phyloP scores from a whole-genome alignment of 2,797 vertebrate genomes.

The Staurois parvus region DNA sequence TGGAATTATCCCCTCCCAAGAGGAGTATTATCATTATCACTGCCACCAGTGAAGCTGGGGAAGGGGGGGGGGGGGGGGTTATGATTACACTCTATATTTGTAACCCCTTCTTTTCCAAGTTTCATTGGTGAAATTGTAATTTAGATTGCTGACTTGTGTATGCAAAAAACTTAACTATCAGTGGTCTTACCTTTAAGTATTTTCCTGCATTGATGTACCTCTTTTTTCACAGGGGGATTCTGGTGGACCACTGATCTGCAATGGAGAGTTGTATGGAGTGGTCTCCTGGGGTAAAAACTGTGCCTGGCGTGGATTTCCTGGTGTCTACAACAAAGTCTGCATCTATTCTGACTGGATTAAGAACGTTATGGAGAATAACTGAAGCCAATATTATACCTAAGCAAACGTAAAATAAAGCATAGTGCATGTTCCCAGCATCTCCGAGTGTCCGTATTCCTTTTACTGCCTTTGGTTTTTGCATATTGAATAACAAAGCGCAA shows the following conservation, averaged over 20 bases:
- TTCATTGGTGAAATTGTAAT: too few species aligned
- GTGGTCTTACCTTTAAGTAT: not conserved
- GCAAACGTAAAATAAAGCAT: constrained; percentile 4
- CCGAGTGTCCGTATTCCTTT: not conserved
- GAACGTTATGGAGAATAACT: constrained; percentile 72
- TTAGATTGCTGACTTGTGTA: too few species aligned
- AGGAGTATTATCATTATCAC: too few species aligned
- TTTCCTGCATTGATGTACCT: not conserved
- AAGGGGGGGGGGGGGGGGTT: too few species aligned
- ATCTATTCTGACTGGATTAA: constrained; percentile 76
- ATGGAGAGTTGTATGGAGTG: constrained; percentile 75
- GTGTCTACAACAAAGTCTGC: constrained; percentile 81
- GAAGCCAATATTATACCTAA: constrained; percentile 22
- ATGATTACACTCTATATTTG: too few species aligned
- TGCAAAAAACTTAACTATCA: not conserved
- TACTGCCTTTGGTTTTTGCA: constrained; percentile 14
- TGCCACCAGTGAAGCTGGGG: too few species aligned
- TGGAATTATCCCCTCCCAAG: too few species aligned
- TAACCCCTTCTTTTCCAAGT: too few species aligned
- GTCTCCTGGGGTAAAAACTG: constrained; percentile 82
- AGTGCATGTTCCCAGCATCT: not conserved
- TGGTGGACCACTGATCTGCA: constrained; percentile 79
- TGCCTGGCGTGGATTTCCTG: constrained; percentile 73
- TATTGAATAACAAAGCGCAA: not conserved
- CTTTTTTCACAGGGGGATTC: constrained; percentile 75